Evolutionary conservation across 2,888 invertebrate species (phyloP), one percentile per base, ranked within the genome.

Genomic region (Drosophila recens): DNA sequence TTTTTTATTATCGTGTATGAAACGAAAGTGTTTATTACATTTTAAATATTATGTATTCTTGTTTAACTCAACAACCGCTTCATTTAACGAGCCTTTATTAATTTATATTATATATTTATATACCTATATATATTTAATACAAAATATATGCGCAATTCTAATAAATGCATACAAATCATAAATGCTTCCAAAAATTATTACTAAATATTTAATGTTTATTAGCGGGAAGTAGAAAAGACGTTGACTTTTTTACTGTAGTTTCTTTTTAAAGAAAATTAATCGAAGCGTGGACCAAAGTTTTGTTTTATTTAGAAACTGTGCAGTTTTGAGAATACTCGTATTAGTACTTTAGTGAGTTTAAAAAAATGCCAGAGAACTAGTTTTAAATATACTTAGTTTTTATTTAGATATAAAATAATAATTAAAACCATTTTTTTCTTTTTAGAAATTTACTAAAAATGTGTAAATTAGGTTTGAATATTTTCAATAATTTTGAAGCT

Each of bases 111-210:
- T 61, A 68, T 72, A 75, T 51, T 43, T 68, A 64, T 63, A 78
- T 63, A 54, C 42, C 66, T 43, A 61, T 23, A 51, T 20, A 79
- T 23, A 75, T 74, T 67, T 67, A 73, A 76, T 67, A 73, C 64
- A 66, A 66, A 66, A 59, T 65, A 80, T 80, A 80, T 80, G 78
- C 83, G 87, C 84, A 80, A 84, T 82, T 87, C 85, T 87, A 84
- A 87, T 84, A 84, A 84, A 84, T 67, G 72, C 54, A 78, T 75
- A 73, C 67, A 75, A 87, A 83, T 73, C 84, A 81, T 65, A 86
- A 72, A 77, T 70, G 83, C 86, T 86, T 81, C 74, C 81, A 74
- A 56, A 80, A 59, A 63, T 67, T 49, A 38, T 36, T 30, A 23
- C 33, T 17, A 1, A n/a, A 30, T 5, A 38, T 58, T 49, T 15